These are phyloP conservation scores for Drosophila engyochracea DNA, from an alignment of 2,888 invertebrate species.

Conservation along the genomic window DNA sequence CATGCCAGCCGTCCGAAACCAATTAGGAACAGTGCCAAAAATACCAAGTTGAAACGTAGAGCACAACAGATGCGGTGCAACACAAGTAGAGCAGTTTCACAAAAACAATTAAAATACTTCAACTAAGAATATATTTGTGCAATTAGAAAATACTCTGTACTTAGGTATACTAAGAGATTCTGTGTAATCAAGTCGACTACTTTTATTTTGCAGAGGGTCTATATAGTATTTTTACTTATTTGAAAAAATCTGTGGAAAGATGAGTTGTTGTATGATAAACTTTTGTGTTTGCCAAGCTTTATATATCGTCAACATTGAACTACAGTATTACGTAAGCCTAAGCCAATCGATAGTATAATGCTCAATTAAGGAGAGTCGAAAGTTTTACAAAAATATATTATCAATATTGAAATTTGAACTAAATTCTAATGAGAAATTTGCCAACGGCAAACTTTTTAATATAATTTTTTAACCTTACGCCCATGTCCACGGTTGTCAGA, in stretches of 20 bases:
- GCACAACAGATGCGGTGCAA: not conserved
- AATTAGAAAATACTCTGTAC: not conserved
- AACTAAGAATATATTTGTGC: not conserved
- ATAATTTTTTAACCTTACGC: not conserved
- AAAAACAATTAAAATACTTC: not conserved
- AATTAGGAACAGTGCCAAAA: constrained; percentile 75
- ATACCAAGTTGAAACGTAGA: constrained; percentile 25
- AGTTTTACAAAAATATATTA: not conserved
- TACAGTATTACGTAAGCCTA: not conserved
- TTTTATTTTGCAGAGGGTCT: not conserved
- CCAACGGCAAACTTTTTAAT: not conserved
- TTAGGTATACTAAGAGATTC: not conserved
- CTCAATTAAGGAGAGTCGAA: not conserved
- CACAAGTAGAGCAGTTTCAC: not conserved
- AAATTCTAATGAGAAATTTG: not conserved
- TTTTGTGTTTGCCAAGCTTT: not conserved
- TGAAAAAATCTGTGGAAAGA: not conserved
- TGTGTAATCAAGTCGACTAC: not conserved
- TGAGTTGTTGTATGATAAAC: not conserved
- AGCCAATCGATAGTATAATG: not conserved
- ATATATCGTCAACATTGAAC: not conserved
- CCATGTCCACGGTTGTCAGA: not conserved
- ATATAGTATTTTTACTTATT: not conserved
- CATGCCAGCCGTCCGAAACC: constrained; percentile 46
- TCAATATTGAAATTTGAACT: not conserved